These are phyloP conservation scores for Helogale parvula DNA, from an alignment of 2,113 vertebrate species.

Conservation along the genomic window DNA sequence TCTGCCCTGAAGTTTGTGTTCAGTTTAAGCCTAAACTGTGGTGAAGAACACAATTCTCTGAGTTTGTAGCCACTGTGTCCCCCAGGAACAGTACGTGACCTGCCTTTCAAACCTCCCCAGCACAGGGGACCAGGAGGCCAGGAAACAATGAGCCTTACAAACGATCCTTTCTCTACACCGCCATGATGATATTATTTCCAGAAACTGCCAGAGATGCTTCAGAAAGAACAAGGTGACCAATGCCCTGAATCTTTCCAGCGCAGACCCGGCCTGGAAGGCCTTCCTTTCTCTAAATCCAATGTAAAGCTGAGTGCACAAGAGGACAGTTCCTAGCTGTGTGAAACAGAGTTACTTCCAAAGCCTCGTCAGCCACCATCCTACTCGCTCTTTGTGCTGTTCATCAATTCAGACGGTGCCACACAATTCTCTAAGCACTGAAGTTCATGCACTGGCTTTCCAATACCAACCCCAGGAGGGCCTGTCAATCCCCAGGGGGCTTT, in stretches of 20 bases:
- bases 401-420: neutral
- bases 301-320: neutral
- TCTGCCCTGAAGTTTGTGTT: neutral
- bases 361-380: neutral
- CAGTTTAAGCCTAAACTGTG: neutral
- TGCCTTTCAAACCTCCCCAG: neutral
- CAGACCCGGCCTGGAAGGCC: neutral
- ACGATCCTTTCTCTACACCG: neutral
- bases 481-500: neutral
- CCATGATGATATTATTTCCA: neutral
- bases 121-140: neutral
- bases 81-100: neutral
- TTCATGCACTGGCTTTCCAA: conserved; percentile 17
- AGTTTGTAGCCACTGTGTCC: neutral
- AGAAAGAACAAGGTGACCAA: neutral
- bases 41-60: neutral
- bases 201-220: neutral
- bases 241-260: neutral
- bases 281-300: neutral
- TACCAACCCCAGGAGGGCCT: neutral
- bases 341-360: neutral
- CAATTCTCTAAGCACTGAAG: neutral
- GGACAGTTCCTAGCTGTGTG: neutral
- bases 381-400: conserved; percentile 6
- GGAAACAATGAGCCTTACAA: neutral